phyloP scores from a whole-genome alignment of 2,113 vertebrate species.

The Tyrannus savana region DNA sequence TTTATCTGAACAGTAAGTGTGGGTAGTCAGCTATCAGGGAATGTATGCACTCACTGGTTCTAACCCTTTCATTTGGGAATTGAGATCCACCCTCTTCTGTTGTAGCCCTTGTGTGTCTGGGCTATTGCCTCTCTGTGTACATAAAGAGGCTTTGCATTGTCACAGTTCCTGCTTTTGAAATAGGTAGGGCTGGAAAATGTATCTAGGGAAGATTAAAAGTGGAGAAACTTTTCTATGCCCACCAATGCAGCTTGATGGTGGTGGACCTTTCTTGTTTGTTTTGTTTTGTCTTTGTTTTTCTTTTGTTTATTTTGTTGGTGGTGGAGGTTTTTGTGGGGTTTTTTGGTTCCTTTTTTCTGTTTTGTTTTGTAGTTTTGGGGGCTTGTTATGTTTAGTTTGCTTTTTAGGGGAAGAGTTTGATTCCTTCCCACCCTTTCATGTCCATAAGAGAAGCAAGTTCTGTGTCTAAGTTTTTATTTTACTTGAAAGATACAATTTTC shows the following conservation, averaged over 20 bases:
- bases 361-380: not conserved
- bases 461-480: not conserved
- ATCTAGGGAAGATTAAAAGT: not conserved
- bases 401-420: not conserved
- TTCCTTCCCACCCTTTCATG: not conserved
- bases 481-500: not conserved
- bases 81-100: not conserved
- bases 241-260: not conserved
- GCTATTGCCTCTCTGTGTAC: not conserved
- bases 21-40: not conserved
- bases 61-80: not conserved
- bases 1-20: not conserved
- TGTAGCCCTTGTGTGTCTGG: not conserved
- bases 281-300: not conserved
- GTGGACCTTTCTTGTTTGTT: not conserved
- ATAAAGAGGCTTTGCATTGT: not conserved
- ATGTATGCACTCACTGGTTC: not conserved
- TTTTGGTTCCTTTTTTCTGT: not conserved
- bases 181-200: not conserved
- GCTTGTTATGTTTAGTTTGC: not conserved
- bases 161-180: not conserved
- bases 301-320: not conserved
- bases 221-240: not conserved
- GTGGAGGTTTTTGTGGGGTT: no score
- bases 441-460: not conserved